These are phyloP conservation scores for Zosterops hypoxanthus DNA, from an alignment of 2,113 vertebrate species.

Conservation along the genomic window DNA sequence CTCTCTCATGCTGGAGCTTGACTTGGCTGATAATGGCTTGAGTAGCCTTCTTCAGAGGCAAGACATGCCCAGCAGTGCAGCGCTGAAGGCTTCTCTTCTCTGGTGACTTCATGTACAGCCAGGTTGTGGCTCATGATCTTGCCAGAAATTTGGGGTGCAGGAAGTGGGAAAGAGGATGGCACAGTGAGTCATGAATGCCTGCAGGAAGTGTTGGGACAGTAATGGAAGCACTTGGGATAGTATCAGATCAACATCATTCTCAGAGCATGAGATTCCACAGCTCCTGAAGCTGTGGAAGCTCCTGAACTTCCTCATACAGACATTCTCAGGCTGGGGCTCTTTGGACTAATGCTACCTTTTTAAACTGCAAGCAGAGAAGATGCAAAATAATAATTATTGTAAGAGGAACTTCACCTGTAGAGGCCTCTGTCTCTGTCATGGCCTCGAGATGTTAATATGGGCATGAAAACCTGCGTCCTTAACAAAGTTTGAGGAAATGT, in stretches of 20 bases:
- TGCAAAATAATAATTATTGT: not conserved
- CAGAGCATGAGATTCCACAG: not conserved
- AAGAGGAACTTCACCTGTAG: not conserved
- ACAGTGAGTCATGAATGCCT: not conserved
- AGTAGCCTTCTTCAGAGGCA: not conserved
- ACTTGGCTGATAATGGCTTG: not conserved
- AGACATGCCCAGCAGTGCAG: not conserved
- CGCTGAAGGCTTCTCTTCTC: not conserved
- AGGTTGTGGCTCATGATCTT: not conserved
- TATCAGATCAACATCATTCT: not conserved
- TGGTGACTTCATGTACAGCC: not conserved
- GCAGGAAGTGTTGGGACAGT: not conserved
- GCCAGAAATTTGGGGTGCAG: not conserved
- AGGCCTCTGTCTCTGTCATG: not conserved
- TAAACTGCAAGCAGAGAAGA: not conserved
- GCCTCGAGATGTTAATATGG: not conserved
- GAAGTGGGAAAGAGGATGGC: accelerated
- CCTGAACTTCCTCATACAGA: not conserved
- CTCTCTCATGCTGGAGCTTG: not conserved
- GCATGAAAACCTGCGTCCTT: not conserved
- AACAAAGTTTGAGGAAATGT: not conserved
- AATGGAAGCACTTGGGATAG: not conserved
- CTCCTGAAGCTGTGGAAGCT: not conserved
- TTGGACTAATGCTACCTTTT: not conserved
- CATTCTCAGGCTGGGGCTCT: not conserved